Evolutionary conservation across 2,113 vertebrate species (phyloP).

Genomic region (Erpornis zantholeuca): DNA sequence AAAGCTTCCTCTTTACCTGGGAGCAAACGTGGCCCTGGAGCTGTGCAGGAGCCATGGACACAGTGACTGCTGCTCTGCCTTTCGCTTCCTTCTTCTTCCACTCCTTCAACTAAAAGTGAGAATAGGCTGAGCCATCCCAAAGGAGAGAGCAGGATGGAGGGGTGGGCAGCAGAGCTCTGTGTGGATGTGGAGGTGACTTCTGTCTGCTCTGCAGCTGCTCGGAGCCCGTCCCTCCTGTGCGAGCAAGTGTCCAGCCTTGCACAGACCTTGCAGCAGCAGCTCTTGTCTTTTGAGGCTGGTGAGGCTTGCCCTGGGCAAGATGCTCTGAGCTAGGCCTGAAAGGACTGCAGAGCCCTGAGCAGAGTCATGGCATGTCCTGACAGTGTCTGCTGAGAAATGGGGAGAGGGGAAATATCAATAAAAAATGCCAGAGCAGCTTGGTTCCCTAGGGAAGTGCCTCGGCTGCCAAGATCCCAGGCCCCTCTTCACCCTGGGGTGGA

Average conservation of each 20-base stretch:
- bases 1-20: neutral
- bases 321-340: neutral
- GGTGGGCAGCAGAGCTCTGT: neutral
- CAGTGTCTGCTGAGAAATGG: neutral
- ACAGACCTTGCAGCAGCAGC: neutral
- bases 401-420: accelerated
- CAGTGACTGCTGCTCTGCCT: neutral
- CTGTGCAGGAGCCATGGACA: neutral
- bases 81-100: neutral
- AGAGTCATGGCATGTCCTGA: neutral
- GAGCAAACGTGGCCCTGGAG: neutral
- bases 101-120: neutral
- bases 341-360: neutral
- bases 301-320: neutral
- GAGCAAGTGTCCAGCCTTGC: neutral
- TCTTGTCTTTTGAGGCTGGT: neutral
- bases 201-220: neutral
- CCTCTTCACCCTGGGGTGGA: neutral
- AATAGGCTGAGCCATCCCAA: neutral
- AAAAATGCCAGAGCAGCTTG: neutral
- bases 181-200: accelerated
- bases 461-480: neutral
- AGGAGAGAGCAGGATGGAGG: neutral
- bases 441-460: accelerated
- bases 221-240: accelerated